Conservation (phyloP, 2,888 invertebrate species). For the Mycalesis mineus region DNA sequence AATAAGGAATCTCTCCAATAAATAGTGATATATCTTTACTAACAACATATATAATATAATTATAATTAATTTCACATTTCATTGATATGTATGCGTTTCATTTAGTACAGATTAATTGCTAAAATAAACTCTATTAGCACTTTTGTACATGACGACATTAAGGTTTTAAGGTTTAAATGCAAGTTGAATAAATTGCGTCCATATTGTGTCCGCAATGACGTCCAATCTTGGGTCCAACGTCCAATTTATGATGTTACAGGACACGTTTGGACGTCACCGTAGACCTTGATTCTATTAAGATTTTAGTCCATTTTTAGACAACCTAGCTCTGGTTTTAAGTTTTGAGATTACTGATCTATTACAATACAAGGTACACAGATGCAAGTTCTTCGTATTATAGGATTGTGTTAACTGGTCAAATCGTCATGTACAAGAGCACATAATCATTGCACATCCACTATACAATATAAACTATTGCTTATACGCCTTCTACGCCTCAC, state of each 20-base stretch:
- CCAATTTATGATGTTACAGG: too few relatives aligned
- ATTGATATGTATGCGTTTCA: conserved; percentile 70
- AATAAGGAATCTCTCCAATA: conserved; percentile 71
- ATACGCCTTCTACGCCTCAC: conserved; percentile 20
- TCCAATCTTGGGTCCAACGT: too few relatives aligned
- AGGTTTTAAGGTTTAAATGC: not conserved
- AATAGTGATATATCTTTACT: conserved; percentile 49
- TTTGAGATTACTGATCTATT: too few relatives aligned
- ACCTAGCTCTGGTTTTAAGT: too few relatives aligned
- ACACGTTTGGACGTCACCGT: too few relatives aligned
- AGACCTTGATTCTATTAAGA: too few relatives aligned
- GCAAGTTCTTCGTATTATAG: too few relatives aligned
- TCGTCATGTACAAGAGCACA: too few relatives aligned
- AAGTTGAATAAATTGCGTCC: not conserved
- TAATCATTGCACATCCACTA: conserved; percentile 48
- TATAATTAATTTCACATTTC: conserved; percentile 48
- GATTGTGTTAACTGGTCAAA: too few relatives aligned
- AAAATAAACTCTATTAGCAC: conserved; percentile 47
- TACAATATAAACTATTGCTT: conserved; percentile 45
- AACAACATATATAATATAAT: conserved; percentile 31
- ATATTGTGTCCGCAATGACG: too few relatives aligned
- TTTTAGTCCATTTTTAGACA: too few relatives aligned
- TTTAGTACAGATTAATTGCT: conserved; percentile 36
- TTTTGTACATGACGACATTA: not conserved
- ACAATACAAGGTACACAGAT: too few relatives aligned